Percentiles rank a stretch among this genome's conserved stretches.
phyloP scores from a whole-genome alignment of 2,113 vertebrate species.

The Cochlearius cochlearius region DNA sequence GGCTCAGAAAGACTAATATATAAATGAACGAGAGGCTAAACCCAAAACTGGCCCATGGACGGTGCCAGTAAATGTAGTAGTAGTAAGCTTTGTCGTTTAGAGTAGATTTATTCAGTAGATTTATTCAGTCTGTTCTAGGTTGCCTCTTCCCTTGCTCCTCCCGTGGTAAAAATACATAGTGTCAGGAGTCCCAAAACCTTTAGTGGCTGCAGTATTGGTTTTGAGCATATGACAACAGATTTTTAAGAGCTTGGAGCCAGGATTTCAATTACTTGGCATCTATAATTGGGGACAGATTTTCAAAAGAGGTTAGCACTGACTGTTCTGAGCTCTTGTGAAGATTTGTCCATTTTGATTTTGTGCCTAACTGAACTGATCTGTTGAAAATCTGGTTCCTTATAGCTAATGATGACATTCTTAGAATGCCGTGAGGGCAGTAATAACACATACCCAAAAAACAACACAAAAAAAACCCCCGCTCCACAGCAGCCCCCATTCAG shows the following conservation, averaged over 20 bases:
- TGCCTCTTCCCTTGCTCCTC: background rate
- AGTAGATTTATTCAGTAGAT: background rate
- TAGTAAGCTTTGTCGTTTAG: background rate
- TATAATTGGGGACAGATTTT: constrained; percentile 14
- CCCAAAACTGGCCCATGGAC: background rate
- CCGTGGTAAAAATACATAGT: background rate
- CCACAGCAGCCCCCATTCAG: background rate
- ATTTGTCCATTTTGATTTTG: constrained; percentile 26
- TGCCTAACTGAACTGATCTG: background rate
- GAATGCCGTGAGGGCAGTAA: background rate
- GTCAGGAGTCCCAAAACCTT: background rate
- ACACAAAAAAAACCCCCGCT: background rate
- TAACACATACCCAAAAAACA: background rate
- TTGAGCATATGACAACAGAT: background rate
- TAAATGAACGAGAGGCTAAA: background rate
- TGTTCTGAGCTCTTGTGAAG: constrained; percentile 21
- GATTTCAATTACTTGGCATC: constrained; percentile 32
- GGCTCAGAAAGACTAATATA: background rate
- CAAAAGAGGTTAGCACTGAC: background rate
- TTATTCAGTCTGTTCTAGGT: background rate
- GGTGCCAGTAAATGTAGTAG: background rate
- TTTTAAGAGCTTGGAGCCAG: background rate
- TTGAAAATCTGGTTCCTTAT: background rate
- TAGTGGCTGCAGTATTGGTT: background rate
- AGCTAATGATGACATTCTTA: background rate